phyloP scores from a whole-genome alignment of 2,888 invertebrate species.

The Drosophila parthenogenetica region DNA sequence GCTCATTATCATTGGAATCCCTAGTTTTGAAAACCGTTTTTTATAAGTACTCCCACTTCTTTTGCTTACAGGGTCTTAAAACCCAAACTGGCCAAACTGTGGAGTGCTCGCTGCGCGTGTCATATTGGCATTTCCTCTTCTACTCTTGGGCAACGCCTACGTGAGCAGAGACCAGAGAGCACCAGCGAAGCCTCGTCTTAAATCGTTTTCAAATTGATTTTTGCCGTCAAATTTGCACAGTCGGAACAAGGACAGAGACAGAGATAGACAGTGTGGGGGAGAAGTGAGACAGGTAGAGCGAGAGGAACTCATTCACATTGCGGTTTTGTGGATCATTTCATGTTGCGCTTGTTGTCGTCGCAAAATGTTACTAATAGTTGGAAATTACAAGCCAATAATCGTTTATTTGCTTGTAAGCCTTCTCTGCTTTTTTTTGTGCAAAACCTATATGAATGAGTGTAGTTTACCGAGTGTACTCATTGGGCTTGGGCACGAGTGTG shows the following conservation, averaged over 20 bases:
- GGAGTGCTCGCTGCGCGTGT: constrained; percentile 69
- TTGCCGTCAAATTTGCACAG: constrained; percentile 78
- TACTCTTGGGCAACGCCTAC: constrained; percentile 73
- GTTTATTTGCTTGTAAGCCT: constrained; percentile 44
- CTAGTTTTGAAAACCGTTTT: no score
- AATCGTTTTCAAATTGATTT: constrained; percentile 81
- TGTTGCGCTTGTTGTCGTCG: constrained; percentile 73
- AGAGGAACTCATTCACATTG: constrained; percentile 11
- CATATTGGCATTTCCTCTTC: constrained; percentile 78
- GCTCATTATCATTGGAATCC: no score
- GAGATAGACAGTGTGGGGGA: neutral
- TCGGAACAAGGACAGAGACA: constrained; percentile 27
- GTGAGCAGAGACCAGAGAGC: constrained; percentile 22
- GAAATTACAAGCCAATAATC: constrained; percentile 77
- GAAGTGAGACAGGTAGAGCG: neutral
- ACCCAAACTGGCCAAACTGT: constrained; percentile 24
- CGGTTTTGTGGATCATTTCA: constrained; percentile 61
- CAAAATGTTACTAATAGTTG: constrained; percentile 78
- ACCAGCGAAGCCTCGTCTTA: constrained; percentile 55
- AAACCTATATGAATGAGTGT: constrained; percentile 2
- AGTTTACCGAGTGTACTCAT: constrained; percentile 7
- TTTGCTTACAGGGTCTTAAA: no score
- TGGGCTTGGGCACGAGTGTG: constrained; percentile 25
- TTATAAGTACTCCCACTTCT: no score
- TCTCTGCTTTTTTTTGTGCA: neutral